Base-by-base conservation (phyloP, 2,797 vertebrate genomes). In the Gymnocypris eckloni region DNA sequence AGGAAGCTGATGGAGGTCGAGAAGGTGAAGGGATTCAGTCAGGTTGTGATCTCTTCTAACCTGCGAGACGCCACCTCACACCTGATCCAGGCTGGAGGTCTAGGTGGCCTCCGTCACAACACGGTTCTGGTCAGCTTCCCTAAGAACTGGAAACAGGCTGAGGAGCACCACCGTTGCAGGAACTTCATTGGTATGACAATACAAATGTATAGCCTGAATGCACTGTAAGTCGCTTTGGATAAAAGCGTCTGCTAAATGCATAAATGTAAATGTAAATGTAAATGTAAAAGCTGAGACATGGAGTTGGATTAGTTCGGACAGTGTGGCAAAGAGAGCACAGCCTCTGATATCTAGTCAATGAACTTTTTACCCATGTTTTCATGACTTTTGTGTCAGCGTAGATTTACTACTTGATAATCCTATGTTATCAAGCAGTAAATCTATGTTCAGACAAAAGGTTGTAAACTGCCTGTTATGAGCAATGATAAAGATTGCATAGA, bases 11-110 rank as follows among this genome's bases (percentile, higher is more conserved):
- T 99, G 98, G 98, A 99, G 92, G 94, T 95, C 0, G 98, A 99
- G 93, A 97, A 96, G 89, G 98, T 99, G 90, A 99, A 99, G 87
- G 98, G 98, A 67, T 99, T 99, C 93, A 97, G 97, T 90, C 98
- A 99, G 91, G 98, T 98, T 20, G 97, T 99, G 84, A 95, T 98
- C 89, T 99, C 98, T 67, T 98, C 98, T 79, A 98, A 97, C 90
- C 93, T 99, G 82, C 96, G 98, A 2, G 98, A 99, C 0, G 98
- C 97, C n/a, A 96, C 97, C 39, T 99, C 98, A 76, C 98, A 99
- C 88, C 94, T 99, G 89, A 97, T 99, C 89, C 98, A 99, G 92
- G 96, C 97, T 0, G 97, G 97, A 0, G 98, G 98, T 28, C 96
- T 99, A 4, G 98, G 98, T 0, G 98, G 98, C 10, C 94, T 99